phyloP scores from a whole-genome alignment of 2,888 invertebrate genomes.

The Idaea biselata region DNA sequence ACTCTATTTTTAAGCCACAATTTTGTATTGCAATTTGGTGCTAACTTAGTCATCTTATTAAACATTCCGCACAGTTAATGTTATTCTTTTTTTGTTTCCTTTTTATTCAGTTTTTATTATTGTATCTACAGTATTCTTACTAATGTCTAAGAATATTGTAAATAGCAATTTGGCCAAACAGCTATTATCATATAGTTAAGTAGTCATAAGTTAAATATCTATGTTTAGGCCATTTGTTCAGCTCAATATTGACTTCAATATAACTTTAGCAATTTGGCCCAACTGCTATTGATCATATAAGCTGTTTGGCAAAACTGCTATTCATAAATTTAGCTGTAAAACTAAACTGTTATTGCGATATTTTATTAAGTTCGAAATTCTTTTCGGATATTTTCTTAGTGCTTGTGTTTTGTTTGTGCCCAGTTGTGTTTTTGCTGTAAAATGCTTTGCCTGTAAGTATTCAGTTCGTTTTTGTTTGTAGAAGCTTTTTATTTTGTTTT shows the following conservation, averaged over 20 bases:
- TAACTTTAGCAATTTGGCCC: background rate
- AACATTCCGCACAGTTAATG: conserved; percentile 51
- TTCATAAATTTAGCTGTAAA: background rate
- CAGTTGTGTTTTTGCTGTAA: conserved; percentile 25
- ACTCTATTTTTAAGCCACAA: conserved; percentile 2
- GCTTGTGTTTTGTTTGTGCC: conserved; percentile 24
- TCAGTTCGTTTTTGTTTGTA: conserved; percentile 14
- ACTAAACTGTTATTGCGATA: background rate
- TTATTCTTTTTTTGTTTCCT: conserved; percentile 26
- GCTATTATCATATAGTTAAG: too few species aligned
- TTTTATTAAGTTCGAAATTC: too few species aligned
- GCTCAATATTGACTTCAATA: too few species aligned
- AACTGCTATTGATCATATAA: background rate
- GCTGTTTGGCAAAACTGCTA: background rate
- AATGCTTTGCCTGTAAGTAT: conserved; percentile 31
- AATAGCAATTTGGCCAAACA: too few species aligned
- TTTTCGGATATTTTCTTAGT: conserved; percentile 16
- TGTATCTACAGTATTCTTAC: too few species aligned
- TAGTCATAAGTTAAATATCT: too few species aligned
- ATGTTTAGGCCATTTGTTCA: too few species aligned
- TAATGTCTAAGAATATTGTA: too few species aligned
- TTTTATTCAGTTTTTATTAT: background rate
- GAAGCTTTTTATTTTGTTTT: conserved; percentile 5
- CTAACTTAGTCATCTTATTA: conserved; percentile 40
- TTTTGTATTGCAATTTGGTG: conserved; percentile 19